A percentile compares a stretch with the other conserved stretches of the same genome.
Conservation (phyloP, 35 echinoderm and acorn worm genomes). For the Stichopus chloronotus region DNA sequence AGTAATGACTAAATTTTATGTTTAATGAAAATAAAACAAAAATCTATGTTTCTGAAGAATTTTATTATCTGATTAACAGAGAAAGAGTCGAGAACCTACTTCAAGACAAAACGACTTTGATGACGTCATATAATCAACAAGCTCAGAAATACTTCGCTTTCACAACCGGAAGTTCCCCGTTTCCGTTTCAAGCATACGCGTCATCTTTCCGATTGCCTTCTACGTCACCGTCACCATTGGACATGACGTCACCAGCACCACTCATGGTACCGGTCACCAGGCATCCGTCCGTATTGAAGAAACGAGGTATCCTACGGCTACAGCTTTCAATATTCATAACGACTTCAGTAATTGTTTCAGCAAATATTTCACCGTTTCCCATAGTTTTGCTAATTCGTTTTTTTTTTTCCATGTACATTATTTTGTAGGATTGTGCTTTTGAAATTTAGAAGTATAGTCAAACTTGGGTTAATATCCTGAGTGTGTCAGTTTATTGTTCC, state of each 20-base stretch:
- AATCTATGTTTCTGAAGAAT: no score
- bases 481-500: background rate
- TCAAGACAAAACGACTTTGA: constrained; percentile 19
- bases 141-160: constrained; percentile 19
- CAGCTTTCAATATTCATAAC: background rate
- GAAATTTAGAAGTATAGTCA: background rate
- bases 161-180: background rate
- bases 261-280: constrained; percentile 22
- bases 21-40: no score
- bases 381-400: background rate
- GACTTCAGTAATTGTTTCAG: background rate
- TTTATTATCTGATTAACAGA: background rate
- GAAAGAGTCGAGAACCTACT: constrained; percentile 44
- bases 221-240: background rate
- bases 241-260: background rate
- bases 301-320: background rate
- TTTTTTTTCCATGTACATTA: background rate
- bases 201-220: background rate
- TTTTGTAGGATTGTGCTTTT: background rate
- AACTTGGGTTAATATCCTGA: background rate
- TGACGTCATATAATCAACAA: constrained; percentile 6
- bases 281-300: background rate
- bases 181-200: constrained; percentile 19
- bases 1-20: no score
- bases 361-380: background rate